These are phyloP conservation scores for Oreortyx pictus DNA, from an alignment of 2,797 vertebrate genomes.

Conservation along the genomic window DNA sequence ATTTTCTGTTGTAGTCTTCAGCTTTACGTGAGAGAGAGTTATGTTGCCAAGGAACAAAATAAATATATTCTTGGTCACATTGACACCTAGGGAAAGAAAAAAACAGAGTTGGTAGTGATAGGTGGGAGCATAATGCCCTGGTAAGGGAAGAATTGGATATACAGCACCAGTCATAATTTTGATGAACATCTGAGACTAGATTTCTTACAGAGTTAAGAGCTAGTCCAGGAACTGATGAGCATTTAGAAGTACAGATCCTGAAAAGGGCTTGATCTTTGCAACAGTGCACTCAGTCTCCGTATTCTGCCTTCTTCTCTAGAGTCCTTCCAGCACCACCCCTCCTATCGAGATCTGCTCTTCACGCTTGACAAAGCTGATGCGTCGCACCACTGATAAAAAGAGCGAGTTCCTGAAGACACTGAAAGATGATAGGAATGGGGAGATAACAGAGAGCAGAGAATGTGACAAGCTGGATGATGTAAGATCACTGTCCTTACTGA, in stretches of 20 bases:
- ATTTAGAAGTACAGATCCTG: neutral
- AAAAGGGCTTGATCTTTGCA: neutral
- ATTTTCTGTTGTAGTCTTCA: neutral
- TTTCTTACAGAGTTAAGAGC: neutral
- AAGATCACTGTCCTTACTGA: constrained; percentile 36
- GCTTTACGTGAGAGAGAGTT: neutral
- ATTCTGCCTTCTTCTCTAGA: constrained; percentile 76
- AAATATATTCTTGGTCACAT: neutral
- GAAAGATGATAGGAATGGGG: constrained; percentile 94
- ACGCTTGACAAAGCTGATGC: constrained; percentile 94
- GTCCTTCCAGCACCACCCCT: constrained; percentile 94
- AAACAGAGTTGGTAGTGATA: neutral
- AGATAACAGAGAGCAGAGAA: constrained; percentile 91
- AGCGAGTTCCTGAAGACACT: constrained; percentile 96
- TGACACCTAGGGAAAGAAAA: neutral
- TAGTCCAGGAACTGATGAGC: neutral
- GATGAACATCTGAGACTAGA: neutral
- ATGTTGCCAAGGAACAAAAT: neutral
- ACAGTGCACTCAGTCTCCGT: neutral
- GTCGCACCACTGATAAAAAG: constrained; percentile 93
- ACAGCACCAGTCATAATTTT: neutral
- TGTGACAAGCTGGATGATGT: constrained; percentile 93
- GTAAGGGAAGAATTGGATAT: neutral
- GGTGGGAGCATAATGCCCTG: neutral
- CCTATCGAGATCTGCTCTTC: constrained; percentile 95